A percentile compares a stretch with the other conserved stretches of the same genome.
These are phyloP conservation scores for Trachops cirrhosus DNA, from an alignment of 2,797 vertebrate genomes.

Conservation along the genomic window DNA sequence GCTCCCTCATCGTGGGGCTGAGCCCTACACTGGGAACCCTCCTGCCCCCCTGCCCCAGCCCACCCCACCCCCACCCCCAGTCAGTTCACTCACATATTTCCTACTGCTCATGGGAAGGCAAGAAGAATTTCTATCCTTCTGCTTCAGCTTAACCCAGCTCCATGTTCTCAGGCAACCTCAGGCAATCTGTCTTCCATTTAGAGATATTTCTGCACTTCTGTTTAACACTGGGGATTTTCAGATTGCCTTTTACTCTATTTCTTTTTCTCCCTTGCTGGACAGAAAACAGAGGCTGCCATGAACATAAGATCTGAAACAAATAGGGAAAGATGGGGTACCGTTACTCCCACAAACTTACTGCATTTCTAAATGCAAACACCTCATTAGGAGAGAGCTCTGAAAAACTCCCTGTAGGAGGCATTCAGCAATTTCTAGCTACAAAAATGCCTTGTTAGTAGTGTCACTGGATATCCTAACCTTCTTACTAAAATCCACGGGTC, in stretches of 20 bases:
- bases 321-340: not conserved
- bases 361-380: not conserved
- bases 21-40: not conserved
- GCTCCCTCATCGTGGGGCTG: not conserved
- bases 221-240: constrained; percentile 63
- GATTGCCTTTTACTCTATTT: constrained; percentile 64
- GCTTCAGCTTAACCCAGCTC: constrained; percentile 61
- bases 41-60: not conserved
- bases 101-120: not conserved
- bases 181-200: constrained; percentile 80
- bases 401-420: not conserved
- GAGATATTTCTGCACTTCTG: constrained; percentile 73
- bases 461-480: not conserved
- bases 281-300: constrained; percentile 41
- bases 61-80: not conserved
- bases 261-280: constrained; percentile 58
- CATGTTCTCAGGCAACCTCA: constrained; percentile 59
- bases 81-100: not conserved
- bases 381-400: not conserved
- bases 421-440: not conserved
- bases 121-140: constrained; percentile 61
- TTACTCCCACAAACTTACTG: not conserved
- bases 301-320: constrained; percentile 15
- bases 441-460: not conserved
- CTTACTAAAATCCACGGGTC: not conserved